A percentile compares a stretch with the other conserved stretches of the same genome.
phyloP scores from a whole-genome alignment of 2,797 vertebrate genomes.

The Valencia hispanica region DNA sequence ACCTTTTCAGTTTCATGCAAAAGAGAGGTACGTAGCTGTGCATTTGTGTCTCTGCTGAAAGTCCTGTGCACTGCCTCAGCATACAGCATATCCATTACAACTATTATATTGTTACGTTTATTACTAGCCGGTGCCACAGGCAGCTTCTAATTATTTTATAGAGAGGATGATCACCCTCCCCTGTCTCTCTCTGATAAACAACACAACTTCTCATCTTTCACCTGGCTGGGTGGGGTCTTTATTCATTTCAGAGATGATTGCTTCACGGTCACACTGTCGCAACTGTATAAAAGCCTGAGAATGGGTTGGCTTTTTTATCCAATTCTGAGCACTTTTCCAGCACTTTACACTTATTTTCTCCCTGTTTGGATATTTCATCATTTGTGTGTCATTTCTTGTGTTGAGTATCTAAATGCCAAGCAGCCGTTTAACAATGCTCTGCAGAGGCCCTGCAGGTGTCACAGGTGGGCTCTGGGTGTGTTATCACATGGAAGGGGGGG shows the following conservation, averaged over 20 bases:
- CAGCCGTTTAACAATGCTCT: not conserved
- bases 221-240: constrained; percentile 66
- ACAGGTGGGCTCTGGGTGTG: constrained; percentile 26
- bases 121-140: constrained; percentile 16
- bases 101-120: constrained; percentile 22
- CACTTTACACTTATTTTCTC: not conserved
- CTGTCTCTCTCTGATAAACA: constrained; percentile 48
- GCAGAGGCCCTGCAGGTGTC: constrained; percentile 7
- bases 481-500: constrained; percentile 20
- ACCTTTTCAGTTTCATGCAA: constrained; percentile 98
- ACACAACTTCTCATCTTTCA: constrained; percentile 78
- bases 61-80: not conserved
- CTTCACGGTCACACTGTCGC: constrained; percentile 62
- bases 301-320: constrained; percentile 56
- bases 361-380: not conserved
- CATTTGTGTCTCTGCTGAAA: not conserved
- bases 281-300: constrained; percentile 49
- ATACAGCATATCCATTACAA: constrained; percentile 11
- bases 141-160: constrained; percentile 41
- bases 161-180: constrained; percentile 24
- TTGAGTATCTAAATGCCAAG: not conserved
- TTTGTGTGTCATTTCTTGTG: not conserved
- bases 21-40: constrained; percentile 86
- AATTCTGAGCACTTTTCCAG: not conserved
- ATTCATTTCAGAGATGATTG: constrained; percentile 72